phyloP scores from a whole-genome alignment of 2,797 vertebrate species.

The Diglossa cyanea region DNA sequence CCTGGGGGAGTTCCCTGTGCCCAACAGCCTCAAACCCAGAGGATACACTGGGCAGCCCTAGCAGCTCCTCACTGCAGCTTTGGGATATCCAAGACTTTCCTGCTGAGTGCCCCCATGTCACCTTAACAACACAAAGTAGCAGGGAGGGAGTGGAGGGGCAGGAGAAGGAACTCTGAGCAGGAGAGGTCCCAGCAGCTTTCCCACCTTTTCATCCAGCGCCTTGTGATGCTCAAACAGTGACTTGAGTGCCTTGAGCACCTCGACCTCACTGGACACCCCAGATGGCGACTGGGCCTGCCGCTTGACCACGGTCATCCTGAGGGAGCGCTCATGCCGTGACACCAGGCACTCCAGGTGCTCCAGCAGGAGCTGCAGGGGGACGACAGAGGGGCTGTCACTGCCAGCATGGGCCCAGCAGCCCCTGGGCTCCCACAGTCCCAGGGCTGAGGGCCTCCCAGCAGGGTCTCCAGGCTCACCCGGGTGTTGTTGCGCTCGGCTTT shows the following conservation, averaged over 20 bases:
- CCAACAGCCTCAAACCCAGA: neutral
- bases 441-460: neutral
- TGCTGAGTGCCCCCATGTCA: neutral
- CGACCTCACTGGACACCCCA: slow-evolving; percentile 95
- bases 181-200: neutral
- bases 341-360: slow-evolving; percentile 98
- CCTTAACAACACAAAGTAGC: neutral
- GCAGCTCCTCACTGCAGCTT: neutral
- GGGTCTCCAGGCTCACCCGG: slow-evolving; percentile 76
- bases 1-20: neutral
- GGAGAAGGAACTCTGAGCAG: neutral
- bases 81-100: neutral
- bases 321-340: slow-evolving; percentile 91
- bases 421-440: fast-evolving
- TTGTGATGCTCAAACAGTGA: slow-evolving; percentile 97
- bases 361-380: slow-evolving; percentile 83
- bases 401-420: neutral
- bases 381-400: neutral
- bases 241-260: slow-evolving; percentile 96
- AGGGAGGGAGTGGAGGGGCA: neutral
- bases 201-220: slow-evolving; percentile 94
- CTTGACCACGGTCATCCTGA: slow-evolving; percentile 97
- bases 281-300: slow-evolving; percentile 92
- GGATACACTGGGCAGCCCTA: neutral
- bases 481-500: slow-evolving; percentile 98